These are phyloP conservation scores for Polymixis flavicincta DNA, from an alignment of 2,888 invertebrate genomes.

Conservation along the genomic window DNA sequence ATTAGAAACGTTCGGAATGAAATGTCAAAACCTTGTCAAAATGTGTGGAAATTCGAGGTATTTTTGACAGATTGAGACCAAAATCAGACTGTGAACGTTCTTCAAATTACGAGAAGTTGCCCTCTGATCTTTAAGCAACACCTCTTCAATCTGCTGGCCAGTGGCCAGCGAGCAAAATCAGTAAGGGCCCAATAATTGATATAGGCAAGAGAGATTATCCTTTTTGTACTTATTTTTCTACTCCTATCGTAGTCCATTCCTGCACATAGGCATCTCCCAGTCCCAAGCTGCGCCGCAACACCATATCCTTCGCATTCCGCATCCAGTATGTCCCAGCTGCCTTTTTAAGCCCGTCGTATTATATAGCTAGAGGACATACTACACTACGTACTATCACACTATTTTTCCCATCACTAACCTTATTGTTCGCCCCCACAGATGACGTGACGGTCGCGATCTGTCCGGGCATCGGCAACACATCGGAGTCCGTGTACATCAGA, in stretches of 20 bases:
- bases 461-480: constrained; percentile 98
- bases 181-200: not conserved
- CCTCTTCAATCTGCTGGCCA: not conserved
- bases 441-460: constrained; percentile 97
- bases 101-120: too few relatives aligned
- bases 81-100: too few relatives aligned
- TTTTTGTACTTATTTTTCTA: not conserved
- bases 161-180: not conserved
- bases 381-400: too few relatives aligned
- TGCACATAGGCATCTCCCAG: not conserved
- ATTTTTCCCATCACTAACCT: constrained; percentile 7
- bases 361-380: not conserved
- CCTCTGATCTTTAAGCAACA: not conserved
- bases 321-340: not conserved
- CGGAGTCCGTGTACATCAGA: constrained; percentile 98
- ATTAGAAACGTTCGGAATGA: too few relatives aligned
- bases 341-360: not conserved
- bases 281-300: too few relatives aligned
- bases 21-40: too few relatives aligned
- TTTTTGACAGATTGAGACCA: too few relatives aligned
- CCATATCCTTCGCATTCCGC: not conserved
- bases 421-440: constrained; percentile 87
- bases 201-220: not conserved
- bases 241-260: not conserved
- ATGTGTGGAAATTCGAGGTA: too few relatives aligned